Conservation (phyloP, 2,797 vertebrate genomes). For the Trachops cirrhosus region DNA sequence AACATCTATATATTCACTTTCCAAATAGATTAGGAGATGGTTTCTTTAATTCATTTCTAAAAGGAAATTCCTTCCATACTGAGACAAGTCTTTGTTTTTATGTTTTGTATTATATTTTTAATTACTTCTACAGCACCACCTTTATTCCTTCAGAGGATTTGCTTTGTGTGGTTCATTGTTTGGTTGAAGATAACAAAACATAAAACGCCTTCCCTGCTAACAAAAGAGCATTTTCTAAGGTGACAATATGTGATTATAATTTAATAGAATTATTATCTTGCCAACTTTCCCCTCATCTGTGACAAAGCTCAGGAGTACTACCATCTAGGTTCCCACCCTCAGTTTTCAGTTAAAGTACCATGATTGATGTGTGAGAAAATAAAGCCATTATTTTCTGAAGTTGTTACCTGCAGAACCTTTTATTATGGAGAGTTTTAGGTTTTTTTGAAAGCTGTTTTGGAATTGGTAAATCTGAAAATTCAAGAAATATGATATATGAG, state of each 20-base stretch:
- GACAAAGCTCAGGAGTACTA: neutral
- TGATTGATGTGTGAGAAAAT: neutral
- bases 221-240: constrained; percentile 1
- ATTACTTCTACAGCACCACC: neutral
- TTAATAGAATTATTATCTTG: neutral
- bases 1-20: constrained; percentile 2
- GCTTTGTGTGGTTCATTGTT: neutral
- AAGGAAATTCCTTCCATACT: neutral
- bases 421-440: neutral
- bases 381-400: neutral
- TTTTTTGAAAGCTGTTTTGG: neutral
- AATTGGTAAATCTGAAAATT: constrained; percentile 21
- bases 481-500: neutral
- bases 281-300: neutral
- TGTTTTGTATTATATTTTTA: constrained; percentile 22
- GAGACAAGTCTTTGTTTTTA: neutral
- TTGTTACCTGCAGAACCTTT: neutral
- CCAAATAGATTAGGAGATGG: neutral
- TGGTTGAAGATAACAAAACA: constrained; percentile 4
- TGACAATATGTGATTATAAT: neutral
- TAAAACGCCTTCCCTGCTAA: neutral
- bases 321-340: neutral
- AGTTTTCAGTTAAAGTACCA: neutral
- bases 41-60: constrained; percentile 33
- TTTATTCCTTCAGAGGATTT: neutral